Conservation (phyloP, 35 echinoderm and acorn worm genomes). For the Ophioderma brevispina region DNA sequence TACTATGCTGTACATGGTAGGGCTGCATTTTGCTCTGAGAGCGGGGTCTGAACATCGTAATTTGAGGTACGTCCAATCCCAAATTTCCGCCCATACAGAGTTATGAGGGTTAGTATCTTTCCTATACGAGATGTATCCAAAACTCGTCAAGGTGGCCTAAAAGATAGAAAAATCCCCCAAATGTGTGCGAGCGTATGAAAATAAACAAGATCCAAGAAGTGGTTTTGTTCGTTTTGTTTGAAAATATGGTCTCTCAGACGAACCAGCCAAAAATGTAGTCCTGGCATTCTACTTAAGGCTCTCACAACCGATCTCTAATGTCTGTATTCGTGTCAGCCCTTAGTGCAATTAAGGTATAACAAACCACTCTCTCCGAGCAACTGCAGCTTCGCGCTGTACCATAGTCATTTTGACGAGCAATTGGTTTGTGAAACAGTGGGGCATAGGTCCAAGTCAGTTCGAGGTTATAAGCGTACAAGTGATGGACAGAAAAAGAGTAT, state of each 20-base stretch:
- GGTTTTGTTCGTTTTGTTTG: not conserved
- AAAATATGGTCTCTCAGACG: not conserved
- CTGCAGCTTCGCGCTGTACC: not conserved
- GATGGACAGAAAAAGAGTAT: too few relatives aligned
- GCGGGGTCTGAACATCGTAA: too few relatives aligned
- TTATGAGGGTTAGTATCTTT: not conserved
- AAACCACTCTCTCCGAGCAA: not conserved
- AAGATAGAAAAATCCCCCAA: not conserved
- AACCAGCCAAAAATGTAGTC: not conserved
- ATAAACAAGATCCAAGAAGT: not conserved
- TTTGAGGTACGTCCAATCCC: too few relatives aligned
- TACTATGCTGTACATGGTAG: not conserved
- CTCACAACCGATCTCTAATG: not conserved
- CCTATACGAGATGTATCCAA: not conserved
- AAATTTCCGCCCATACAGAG: not conserved
- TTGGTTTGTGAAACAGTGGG: not conserved
- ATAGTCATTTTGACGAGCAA: not conserved
- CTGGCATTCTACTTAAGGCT: not conserved
- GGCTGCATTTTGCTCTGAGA: conserved; percentile 12
- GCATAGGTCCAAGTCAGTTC: not conserved
- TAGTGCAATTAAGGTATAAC: not conserved
- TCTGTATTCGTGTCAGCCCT: not conserved
- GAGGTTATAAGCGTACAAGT: not conserved
- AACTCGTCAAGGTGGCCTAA: not conserved
- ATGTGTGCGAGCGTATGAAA: not conserved